Evolutionary conservation across 2,888 invertebrate genomes (phyloP).

Genomic region (Euphydryas editha): DNA sequence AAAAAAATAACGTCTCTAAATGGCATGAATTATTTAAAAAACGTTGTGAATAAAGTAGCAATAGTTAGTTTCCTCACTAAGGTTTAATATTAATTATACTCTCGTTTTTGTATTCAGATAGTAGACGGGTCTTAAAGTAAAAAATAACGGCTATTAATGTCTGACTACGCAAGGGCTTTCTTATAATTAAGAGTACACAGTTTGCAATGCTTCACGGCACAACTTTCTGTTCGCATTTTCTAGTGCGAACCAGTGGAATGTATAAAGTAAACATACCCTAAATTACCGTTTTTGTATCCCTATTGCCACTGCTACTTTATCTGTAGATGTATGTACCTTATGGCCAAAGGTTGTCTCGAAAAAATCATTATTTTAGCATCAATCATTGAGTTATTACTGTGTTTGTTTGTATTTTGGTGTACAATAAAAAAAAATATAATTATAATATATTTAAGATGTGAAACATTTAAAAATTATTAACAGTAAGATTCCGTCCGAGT

Average conservation of each 20-base stretch:
- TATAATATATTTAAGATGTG: too few species aligned
- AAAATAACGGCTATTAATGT: slow-evolving; percentile 21
- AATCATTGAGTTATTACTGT: too few species aligned
- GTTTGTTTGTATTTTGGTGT: too few species aligned
- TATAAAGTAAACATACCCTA: not conserved
- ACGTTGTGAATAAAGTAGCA: slow-evolving; percentile 10
- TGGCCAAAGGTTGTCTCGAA: too few species aligned
- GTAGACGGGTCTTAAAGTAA: slow-evolving; percentile 14
- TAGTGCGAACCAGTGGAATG: not conserved
- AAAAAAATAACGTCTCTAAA: not conserved
- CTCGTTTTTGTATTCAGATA: slow-evolving; percentile 13
- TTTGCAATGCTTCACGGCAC: not conserved
- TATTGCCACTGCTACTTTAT: too few species aligned
- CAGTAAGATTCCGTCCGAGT: too few species aligned
- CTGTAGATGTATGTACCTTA: too few species aligned
- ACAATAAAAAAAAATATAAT: too few species aligned
- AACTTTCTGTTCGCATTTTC: not conserved
- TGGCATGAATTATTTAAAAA: slow-evolving; percentile 1
- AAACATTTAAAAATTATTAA: too few species aligned
- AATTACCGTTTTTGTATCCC: not conserved
- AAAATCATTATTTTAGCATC: too few species aligned
- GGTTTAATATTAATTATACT: slow-evolving; percentile 8
- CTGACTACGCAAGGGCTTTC: slow-evolving; percentile 14
- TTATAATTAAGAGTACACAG: slow-evolving; percentile 15
- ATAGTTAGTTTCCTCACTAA: slow-evolving; percentile 12